Evolutionary conservation across 2,888 invertebrate species (phyloP), one percentile per base, ranked within the genome.

Genomic region (Drosophila fulvimacula): DNA sequence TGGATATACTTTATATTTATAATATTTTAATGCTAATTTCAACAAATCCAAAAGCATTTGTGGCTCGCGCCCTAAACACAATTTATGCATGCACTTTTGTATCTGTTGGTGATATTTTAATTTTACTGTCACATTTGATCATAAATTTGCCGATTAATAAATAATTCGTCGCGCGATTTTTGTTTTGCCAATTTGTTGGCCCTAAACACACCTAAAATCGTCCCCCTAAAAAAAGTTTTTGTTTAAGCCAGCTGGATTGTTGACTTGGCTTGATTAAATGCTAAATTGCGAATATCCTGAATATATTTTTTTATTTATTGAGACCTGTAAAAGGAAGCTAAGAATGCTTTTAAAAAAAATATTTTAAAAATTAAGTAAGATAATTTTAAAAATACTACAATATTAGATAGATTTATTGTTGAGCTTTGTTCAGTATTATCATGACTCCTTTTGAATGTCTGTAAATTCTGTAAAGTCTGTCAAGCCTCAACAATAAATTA

Each of bases 121-220:
- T 90, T 90, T 89, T 82, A 83, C 82, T 90, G 89, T 90, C 89
- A 90, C 89, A 89, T 89, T 90, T 87, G 85, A 90, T 91, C 90
- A 90, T 89, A 90, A 90, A 90, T 90, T 87, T 72, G 73, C 86
- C 76, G 82, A 87, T 82, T 82, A 85, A 86, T 83, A 83, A 83
- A 86, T 79, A 81, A 81, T 66, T 63, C 52, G 55, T 27, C 15
- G 7, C 17, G 30, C 58, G 41, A 36, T 62, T 66, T 73, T 63
- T 59, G 69, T 57, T 48, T 65, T 30, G 39, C 38, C 44, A 62
- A 56, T 52, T 67, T 61, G 17, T 13, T 48, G 30, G 49, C 5
- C 9, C 36, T n/a, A 36, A 34, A n/a, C 34, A 36, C 5, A 21
- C 19, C 21, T 36, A 51, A 32, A 30, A 38, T 5, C 51, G 5